Percentiles rank a stretch among this genome's conserved stretches.
phyloP scores from a whole-genome alignment of 2,888 invertebrate genomes.

The Creontiades dilutus region DNA sequence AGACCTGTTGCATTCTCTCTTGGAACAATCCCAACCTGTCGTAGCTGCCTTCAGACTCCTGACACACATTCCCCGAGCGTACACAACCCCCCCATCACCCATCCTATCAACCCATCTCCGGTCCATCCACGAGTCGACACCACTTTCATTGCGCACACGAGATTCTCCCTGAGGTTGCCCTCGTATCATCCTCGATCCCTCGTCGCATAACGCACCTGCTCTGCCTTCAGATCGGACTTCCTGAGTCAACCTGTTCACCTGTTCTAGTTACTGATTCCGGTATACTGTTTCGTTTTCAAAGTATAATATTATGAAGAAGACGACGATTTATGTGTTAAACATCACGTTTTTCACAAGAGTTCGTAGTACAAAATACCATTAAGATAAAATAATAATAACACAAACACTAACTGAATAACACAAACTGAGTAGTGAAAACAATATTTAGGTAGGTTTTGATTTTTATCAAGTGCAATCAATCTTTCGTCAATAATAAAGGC shows the following conservation, averaged over 20 bases:
- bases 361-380: too few species aligned
- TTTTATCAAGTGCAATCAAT: too few species aligned
- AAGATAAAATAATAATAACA: too few species aligned
- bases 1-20: not conserved
- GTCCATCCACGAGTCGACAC: not conserved
- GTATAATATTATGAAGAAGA: too few species aligned
- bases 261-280: not conserved
- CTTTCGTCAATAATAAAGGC: too few species aligned
- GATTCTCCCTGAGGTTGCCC: not conserved
- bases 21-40: not conserved
- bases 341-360: too few species aligned
- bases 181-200: not conserved
- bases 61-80: constrained; percentile 1
- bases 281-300: too few species aligned
- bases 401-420: too few species aligned
- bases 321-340: too few species aligned
- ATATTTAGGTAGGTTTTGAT: too few species aligned
- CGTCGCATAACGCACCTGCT: constrained; percentile 7
- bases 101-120: not conserved
- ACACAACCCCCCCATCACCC: not conserved
- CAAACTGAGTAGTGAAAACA: too few species aligned
- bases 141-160: not conserved
- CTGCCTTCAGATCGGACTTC: not conserved
- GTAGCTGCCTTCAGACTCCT: not conserved
- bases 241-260: not conserved